Base-by-base conservation (phyloP, 2,888 invertebrate species). In the Dasypogon diadema region DNA sequence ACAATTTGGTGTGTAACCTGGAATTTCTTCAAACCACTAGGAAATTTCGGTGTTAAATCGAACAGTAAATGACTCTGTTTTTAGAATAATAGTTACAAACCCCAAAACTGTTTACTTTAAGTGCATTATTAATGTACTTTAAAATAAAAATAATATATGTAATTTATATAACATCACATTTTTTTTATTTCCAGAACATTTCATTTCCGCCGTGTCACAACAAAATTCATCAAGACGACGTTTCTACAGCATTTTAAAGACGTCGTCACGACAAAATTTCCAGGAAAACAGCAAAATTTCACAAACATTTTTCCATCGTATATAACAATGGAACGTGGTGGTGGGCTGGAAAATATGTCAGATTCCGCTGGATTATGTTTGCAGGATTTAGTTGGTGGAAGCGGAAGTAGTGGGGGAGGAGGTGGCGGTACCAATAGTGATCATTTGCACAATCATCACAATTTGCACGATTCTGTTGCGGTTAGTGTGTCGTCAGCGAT, bases 331-430 rank as follows among this genome's bases (percentile, higher is more conserved):
- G 85, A 85, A 81, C 84, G 85, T 78, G 81, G 83, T 81, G 82
- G 83, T 82, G 63, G 60, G 14, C 72, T 90, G 82, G 90, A 90
- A 82, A 88, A 88, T 77, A 86, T 90, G 84, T 87, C 88, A 14
- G 90, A 91, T 83, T 84, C 86, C 21, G 88, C 89, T 58, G 90
- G 91, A 74, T 86, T 92, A 78, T 92, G 91, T 80, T 88, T 92
- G 77, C 92, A 92, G 85, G 92, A 92, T 83, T 85, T 92, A 81
- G 91, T 92, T 77, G 89, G 89, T 79, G 85, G 85, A 10, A 73
- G 83, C 34, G 82, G 82, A 14, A 84, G 84, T 24, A 84, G 83
- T 6, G 84, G 83, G 16, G 84, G 83, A 6, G 74, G 60, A 2
- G 82, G 83, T 0, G 82, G 83, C 3, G 84, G 84, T 18, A 83